phyloP scores from a whole-genome alignment of 2,888 invertebrate genomes.

The Tipula confusa region DNA sequence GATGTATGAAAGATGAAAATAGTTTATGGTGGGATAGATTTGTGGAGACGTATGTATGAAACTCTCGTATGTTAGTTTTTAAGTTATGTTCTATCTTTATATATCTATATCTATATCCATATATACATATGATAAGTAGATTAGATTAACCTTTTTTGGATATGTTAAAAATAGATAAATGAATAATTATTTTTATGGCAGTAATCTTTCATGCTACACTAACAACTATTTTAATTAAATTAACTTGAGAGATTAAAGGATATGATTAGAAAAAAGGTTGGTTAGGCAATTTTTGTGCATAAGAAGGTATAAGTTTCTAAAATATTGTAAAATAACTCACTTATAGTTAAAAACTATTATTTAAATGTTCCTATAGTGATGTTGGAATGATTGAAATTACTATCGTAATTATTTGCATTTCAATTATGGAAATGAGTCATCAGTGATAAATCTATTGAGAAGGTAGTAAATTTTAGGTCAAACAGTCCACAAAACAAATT shows the following conservation, averaged over 20 bases:
- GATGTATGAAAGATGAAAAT: background rate
- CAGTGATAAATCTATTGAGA: too few relatives aligned
- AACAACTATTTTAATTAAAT: background rate
- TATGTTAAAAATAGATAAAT: background rate
- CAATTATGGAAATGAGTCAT: too few relatives aligned
- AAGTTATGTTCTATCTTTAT: background rate
- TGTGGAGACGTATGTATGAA: background rate
- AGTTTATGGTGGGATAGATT: background rate
- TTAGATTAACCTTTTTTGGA: background rate
- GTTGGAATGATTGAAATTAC: too few relatives aligned
- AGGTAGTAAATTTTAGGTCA: too few relatives aligned
- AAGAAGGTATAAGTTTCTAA: too few relatives aligned
- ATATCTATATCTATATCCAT: too few relatives aligned
- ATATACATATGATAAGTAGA: background rate
- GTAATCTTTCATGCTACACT: background rate
- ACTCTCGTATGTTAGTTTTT: background rate
- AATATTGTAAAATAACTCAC: too few relatives aligned
- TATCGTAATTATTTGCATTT: too few relatives aligned
- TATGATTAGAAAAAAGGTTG: background rate
- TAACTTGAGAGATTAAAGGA: background rate
- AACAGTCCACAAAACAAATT: too few relatives aligned
- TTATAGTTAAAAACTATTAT: too few relatives aligned
- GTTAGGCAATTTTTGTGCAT: too few relatives aligned
- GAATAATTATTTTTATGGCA: background rate
- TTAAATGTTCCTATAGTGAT: too few relatives aligned